Evolutionary conservation across 2,797 vertebrate genomes (phyloP), one percentile per base, ranked within the genome.

Genomic region (Enteromius trimaculatus): DNA sequence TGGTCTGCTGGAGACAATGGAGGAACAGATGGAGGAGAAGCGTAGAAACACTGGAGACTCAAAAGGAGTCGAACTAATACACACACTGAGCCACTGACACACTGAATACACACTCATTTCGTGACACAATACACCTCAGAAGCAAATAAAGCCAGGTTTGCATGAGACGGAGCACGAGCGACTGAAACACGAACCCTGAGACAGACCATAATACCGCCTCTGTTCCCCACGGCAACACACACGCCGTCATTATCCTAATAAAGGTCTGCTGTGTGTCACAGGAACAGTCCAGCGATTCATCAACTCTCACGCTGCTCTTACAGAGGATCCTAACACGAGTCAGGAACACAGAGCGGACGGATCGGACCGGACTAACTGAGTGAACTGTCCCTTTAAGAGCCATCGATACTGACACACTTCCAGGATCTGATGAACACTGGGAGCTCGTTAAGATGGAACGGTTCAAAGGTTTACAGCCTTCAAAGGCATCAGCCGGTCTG

Each of bases 171-270:
- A 64, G 19, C 23, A 29, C 16, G 3, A 47, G 42, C 60, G 19
- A 29, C 16, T 26, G 60, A 47, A 55, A 26, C 16, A 55, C 19
- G 13, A 34, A 14, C 69, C 69, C 42, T 34, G 10, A 64, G 23
- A 55, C 66, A 76, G 72, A 71, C 47, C 44, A 79, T 84, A 82
- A 85, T 85, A 85, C 42, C n/a, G 53, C 74, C 68, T 84, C 81
- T 85, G 74, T 85, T 84, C 47, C 83, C 81, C 72, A 47, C 23
- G 49, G 81, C 83, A 76, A 74, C 84, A 78, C 64, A 74, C 69
- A 42, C 23, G 16, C 39, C 3, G 53, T 58, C 55, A 58, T 23
- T 55, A n/a, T 55, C 21, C 53, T n/a, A n/a, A 55, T 55, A 55
- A 55, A 55, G 53, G 21, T 55, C 21, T 3, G 53, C 53, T 58